Evolutionary conservation across 2,888 invertebrate genomes (phyloP).

Genomic region (Lamellibrachia columna): DNA sequence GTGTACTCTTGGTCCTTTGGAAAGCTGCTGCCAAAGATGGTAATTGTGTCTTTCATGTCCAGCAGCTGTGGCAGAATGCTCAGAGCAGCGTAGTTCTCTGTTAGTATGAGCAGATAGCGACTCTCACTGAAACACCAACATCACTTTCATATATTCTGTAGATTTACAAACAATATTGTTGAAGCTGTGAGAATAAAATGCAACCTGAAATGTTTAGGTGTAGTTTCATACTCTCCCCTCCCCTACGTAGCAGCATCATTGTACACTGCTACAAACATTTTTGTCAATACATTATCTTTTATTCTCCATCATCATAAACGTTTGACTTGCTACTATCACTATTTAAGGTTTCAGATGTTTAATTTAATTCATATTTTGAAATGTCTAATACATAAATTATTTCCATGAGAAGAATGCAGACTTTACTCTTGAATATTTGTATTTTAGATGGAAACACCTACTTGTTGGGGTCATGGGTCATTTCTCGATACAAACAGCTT

Average conservation of each 20-base stretch:
- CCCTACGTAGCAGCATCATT: too few species aligned
- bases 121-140: constrained; percentile 49
- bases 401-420: too few species aligned
- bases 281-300: too few species aligned
- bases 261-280: too few species aligned
- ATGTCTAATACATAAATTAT: too few species aligned
- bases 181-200: not conserved
- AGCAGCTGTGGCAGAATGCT: constrained; percentile 56
- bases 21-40: constrained; percentile 61
- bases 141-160: not conserved
- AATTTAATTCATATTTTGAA: too few species aligned
- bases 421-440: too few species aligned
- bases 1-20: constrained; percentile 59
- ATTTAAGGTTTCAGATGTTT: too few species aligned
- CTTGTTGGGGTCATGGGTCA: not conserved
- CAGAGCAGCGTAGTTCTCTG: constrained; percentile 60
- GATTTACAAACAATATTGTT: not conserved
- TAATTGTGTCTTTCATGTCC: constrained; percentile 48
- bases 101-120: constrained; percentile 60
- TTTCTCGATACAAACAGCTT: not conserved
- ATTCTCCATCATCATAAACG: too few species aligned
- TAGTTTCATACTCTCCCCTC: too few species aligned
- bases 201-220: not conserved
- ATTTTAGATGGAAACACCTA: not conserved
- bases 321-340: too few species aligned